Percentiles rank a stretch among this genome's conserved stretches.
Evolutionary conservation across 2,797 vertebrate genomes (phyloP).

Genomic region (Peromyscus aztecus): DNA sequence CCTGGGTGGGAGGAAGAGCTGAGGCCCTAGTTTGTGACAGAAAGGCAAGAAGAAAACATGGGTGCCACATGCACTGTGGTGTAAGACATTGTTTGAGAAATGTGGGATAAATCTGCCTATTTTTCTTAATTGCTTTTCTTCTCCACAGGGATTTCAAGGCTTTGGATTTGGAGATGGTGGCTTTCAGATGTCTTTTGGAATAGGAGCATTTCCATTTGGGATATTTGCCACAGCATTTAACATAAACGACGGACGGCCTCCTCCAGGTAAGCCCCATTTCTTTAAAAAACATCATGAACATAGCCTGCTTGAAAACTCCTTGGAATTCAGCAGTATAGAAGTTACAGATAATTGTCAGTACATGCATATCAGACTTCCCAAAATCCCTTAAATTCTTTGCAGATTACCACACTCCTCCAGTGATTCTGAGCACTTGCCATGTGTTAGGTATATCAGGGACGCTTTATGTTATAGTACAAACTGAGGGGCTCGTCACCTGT

Average conservation of each 20-base stretch:
- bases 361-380: slow-evolving; percentile 9
- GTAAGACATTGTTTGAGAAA: background rate
- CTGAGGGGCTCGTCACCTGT: background rate
- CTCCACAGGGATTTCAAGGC: slow-evolving; percentile 97
- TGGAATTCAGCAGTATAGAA: background rate
- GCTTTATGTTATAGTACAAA: background rate
- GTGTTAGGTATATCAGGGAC: background rate
- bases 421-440: background rate
- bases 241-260: slow-evolving; percentile 97
- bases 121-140: slow-evolving; percentile 53
- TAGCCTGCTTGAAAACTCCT: background rate
- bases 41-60: background rate
- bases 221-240: slow-evolving; percentile 99
- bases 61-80: background rate
- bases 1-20: background rate
- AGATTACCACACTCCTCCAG: background rate
- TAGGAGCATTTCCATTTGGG: slow-evolving; percentile 98
- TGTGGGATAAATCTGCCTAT: background rate
- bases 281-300: background rate
- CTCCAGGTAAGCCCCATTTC: slow-evolving; percentile 91
- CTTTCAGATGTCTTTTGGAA: slow-evolving; percentile 99
- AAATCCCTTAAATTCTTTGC: slow-evolving; percentile 17
- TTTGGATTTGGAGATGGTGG: slow-evolving; percentile 99
- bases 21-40: background rate
- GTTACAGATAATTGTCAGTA: background rate